Evolutionary conservation across 2,113 vertebrate species (phyloP).

Genomic region (Butorides virescens): DNA sequence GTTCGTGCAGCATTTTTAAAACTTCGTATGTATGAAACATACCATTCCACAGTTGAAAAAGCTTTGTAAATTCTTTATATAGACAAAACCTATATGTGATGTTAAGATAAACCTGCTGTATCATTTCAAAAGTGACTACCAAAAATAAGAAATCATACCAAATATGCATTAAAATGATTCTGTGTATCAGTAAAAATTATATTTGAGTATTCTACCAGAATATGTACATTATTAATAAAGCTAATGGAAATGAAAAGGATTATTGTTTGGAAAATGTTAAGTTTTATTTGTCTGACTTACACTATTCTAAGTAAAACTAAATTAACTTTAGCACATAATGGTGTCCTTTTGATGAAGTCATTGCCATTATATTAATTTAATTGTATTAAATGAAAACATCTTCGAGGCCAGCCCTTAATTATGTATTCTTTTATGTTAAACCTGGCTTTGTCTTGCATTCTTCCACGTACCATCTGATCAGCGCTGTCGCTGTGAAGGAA

Average conservation of each 20-base stretch:
- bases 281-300: conserved; percentile 1
- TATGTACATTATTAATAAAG: conserved; percentile 60
- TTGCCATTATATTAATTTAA: neutral
- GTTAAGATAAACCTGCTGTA: conserved; percentile 47
- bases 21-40: conserved; percentile 32
- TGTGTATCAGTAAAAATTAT: neutral
- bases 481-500: neutral
- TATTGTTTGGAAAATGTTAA: neutral
- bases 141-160: conserved; percentile 60
- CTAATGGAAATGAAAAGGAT: conserved; percentile 7
- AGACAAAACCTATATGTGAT: conserved; percentile 42
- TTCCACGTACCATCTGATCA: neutral
- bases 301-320: neutral
- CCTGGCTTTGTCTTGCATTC: neutral
- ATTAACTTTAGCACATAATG: neutral
- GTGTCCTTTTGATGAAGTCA: neutral
- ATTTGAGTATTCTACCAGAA: neutral
- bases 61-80: conserved; percentile 70
- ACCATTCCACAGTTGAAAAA: conserved; percentile 48
- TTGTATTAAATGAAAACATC: neutral
- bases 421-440: neutral
- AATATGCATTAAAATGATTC: conserved; percentile 47
- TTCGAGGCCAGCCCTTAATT: neutral
- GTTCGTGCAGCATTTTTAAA: conserved; percentile 42
- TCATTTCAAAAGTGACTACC: conserved; percentile 56